Evolutionary conservation across 2,888 invertebrate species (phyloP).

Genomic region (Thereva nobilitata): DNA sequence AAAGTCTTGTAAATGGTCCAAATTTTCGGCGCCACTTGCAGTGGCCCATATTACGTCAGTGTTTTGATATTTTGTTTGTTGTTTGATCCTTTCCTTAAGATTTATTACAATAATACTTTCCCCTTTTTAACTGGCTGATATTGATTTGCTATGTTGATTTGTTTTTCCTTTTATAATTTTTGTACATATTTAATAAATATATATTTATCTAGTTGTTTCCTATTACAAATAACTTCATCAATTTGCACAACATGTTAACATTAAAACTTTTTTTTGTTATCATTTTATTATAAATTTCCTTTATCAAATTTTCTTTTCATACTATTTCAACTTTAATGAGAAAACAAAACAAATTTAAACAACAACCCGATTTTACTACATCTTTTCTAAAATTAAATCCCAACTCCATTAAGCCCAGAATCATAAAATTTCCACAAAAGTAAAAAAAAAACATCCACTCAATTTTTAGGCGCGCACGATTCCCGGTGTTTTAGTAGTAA

Average conservation of each 20-base stretch:
- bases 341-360: too few relatives aligned
- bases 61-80: background rate
- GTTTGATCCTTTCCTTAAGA: too few relatives aligned
- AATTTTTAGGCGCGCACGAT: slow-evolving; percentile 15
- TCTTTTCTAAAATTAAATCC: too few relatives aligned
- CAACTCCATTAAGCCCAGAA: too few relatives aligned
- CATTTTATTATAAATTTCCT: too few relatives aligned
- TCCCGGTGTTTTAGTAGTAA: background rate
- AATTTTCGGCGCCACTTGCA: slow-evolving; percentile 46
- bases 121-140: background rate
- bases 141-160: slow-evolving; percentile 8
- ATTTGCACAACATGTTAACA: background rate
- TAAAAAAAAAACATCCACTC: background rate
- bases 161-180: slow-evolving; percentile 13
- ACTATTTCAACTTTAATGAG: too few relatives aligned
- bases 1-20: background rate
- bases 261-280: background rate
- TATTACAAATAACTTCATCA: background rate
- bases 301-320: too few relatives aligned
- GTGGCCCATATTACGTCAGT: slow-evolving; percentile 46
- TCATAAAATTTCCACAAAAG: slow-evolving; percentile 3
- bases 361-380: too few relatives aligned
- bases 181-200: slow-evolving; percentile 5
- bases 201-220: background rate
- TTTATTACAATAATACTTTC: slow-evolving; percentile 2